Conservation (phyloP, 53 echinoderm and acorn worm genomes). For the Echinarachnius parma region DNA sequence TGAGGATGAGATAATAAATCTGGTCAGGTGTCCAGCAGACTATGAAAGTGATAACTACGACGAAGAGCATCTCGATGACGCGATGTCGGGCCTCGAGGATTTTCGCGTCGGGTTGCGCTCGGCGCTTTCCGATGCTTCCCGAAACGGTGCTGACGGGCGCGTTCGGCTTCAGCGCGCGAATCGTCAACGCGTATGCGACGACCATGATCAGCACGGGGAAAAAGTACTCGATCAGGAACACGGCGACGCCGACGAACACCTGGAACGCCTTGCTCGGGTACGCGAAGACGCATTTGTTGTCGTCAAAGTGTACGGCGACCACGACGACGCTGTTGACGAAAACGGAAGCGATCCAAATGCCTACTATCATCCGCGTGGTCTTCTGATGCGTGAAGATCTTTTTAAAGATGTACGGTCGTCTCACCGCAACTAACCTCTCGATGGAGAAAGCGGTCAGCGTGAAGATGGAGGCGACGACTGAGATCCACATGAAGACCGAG, state of each 20-base stretch:
- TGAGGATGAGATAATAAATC: too few species aligned
- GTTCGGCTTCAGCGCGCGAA: too few species aligned
- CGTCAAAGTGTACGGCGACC: conserved; percentile 39
- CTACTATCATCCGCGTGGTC: background rate
- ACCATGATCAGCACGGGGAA: conserved; percentile 63
- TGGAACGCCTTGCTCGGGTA: conserved; percentile 46
- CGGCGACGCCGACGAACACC: conserved; percentile 34
- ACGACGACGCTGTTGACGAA: conserved; percentile 34
- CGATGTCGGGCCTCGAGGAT: too few species aligned
- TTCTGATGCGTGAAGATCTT: conserved; percentile 28
- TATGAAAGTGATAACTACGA: too few species aligned
- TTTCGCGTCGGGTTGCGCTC: too few species aligned
- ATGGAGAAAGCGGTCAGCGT: conserved; percentile 62
- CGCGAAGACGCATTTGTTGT: conserved; percentile 22
- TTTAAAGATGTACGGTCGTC: conserved; percentile 28
- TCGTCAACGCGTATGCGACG: conserved; percentile 28
- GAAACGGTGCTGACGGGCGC: too few species aligned
- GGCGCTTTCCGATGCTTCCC: too few species aligned
- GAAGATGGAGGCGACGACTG: conserved; percentile 58
- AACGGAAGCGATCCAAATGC: conserved; percentile 18
- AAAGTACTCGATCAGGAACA: conserved; percentile 65
- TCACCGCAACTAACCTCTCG: conserved; percentile 60
- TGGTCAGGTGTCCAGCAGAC: too few species aligned
- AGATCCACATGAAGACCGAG: conserved; percentile 62
- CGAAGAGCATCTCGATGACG: too few species aligned